These are phyloP conservation scores for Penelope pileata DNA, from an alignment of 2,113 vertebrate species.

Conservation along the genomic window DNA sequence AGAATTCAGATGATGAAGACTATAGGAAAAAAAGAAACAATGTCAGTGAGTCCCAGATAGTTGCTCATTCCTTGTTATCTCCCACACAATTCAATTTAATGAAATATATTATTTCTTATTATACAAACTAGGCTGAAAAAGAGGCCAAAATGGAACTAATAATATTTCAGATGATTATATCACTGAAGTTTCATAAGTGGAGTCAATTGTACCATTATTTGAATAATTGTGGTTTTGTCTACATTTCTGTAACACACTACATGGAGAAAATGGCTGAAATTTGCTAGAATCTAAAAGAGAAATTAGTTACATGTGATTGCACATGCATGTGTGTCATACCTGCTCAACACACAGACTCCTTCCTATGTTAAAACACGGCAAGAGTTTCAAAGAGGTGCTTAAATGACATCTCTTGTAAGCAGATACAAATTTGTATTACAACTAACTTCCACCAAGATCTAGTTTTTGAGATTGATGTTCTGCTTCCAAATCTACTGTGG, in stretches of 20 bases:
- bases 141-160: background rate
- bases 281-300: background rate
- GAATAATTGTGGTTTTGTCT: background rate
- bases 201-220: background rate
- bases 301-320: background rate
- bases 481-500: background rate
- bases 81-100: background rate
- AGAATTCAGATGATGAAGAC: conserved; percentile 39
- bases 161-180: background rate
- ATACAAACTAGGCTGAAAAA: background rate
- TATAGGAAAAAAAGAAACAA: background rate
- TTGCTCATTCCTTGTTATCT: background rate
- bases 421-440: background rate
- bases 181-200: background rate
- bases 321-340: rapidly evolving
- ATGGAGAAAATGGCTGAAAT: background rate
- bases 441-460: background rate
- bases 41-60: conserved; percentile 6
- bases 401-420: background rate
- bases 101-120: background rate
- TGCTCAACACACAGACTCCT: background rate
- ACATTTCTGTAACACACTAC: background rate
- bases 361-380: background rate
- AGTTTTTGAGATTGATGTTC: background rate
- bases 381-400: background rate